Evolutionary conservation across 2,113 vertebrate genomes (phyloP).

Genomic region (Odontesthes bonariensis): DNA sequence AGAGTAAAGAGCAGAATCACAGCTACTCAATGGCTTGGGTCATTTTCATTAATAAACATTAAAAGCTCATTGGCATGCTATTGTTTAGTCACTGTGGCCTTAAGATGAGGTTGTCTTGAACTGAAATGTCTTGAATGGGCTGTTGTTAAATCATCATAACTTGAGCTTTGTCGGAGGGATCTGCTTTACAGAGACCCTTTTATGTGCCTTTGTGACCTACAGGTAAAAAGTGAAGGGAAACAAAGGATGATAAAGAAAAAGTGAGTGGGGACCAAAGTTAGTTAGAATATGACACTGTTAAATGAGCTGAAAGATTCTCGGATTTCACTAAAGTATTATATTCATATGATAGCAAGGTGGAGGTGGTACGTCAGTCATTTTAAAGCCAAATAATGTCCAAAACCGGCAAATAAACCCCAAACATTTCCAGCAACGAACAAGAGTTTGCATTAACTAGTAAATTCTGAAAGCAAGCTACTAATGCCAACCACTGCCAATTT

Average conservation of each 20-base stretch:
- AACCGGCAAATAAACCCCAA: neutral
- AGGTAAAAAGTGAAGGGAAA: slow-evolving; percentile 24
- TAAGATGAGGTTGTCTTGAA: slow-evolving; percentile 41
- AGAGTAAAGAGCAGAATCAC: slow-evolving; percentile 50
- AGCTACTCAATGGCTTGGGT: slow-evolving; percentile 30
- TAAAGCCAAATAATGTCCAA: neutral
- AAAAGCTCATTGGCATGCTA: slow-evolving; percentile 68
- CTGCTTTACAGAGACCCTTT: slow-evolving; percentile 1
- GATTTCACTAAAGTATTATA: neutral
- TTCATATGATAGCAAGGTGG: neutral
- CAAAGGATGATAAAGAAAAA: slow-evolving; percentile 31
- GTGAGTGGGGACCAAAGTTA: slow-evolving; percentile 23
- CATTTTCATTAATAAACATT: slow-evolving; percentile 70
- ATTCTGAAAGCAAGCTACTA: too few species aligned
- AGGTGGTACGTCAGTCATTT: neutral
- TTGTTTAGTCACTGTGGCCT: slow-evolving; percentile 56
- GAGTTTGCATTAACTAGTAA: too few species aligned
- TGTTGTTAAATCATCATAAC: slow-evolving; percentile 53
- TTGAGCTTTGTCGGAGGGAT: slow-evolving; percentile 41
- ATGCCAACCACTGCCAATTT: too few species aligned
- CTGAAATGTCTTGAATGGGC: slow-evolving; percentile 47
- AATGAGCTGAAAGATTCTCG: neutral
- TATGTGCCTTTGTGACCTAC: slow-evolving; percentile 30
- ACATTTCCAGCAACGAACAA: neutral
- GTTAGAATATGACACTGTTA: slow-evolving; percentile 9